phyloP scores from a whole-genome alignment of 1,140 invertebrate genomes.

The Stegodyphus dumicola region DNA sequence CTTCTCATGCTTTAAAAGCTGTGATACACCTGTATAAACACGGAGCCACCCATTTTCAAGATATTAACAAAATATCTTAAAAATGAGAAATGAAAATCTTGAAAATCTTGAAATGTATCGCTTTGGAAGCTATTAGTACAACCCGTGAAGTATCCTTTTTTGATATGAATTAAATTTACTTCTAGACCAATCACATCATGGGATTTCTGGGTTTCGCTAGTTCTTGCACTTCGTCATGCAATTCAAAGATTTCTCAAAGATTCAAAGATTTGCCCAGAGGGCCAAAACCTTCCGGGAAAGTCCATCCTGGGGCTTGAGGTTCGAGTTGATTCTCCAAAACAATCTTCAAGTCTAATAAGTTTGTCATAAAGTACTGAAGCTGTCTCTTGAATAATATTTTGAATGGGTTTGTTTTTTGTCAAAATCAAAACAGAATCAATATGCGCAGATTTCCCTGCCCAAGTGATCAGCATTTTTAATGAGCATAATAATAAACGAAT shows the following conservation, averaged over 20 bases:
- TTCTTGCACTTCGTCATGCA: neutral
- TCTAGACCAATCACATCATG: neutral
- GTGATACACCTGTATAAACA: conserved; percentile 1
- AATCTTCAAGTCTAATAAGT: neutral
- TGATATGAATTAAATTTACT: neutral
- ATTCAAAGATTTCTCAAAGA: neutral
- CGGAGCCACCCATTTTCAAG: neutral
- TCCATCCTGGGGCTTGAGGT: conserved; percentile 1
- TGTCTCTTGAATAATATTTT: conserved; percentile 4
- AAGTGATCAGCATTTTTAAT: neutral
- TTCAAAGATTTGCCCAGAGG: no score
- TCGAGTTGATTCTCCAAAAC: conserved; percentile 1
- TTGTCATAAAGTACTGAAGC: neutral
- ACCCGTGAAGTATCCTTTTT: no score
- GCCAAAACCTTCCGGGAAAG: neutral
- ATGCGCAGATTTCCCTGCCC: neutral
- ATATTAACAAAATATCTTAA: neutral
- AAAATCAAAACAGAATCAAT: neutral
- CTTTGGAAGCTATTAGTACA: no score
- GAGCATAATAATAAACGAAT: neutral
- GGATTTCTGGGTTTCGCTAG: neutral
- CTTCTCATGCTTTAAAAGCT: neutral
- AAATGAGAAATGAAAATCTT: neutral
- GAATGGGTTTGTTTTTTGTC: neutral
- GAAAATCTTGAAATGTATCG: no score